A percentile compares a stretch with the other conserved stretches of the same genome.
These are phyloP conservation scores for Caenorhabditis sulstoni DNA, from an alignment of 2,888 invertebrate genomes.

Conservation along the genomic window DNA sequence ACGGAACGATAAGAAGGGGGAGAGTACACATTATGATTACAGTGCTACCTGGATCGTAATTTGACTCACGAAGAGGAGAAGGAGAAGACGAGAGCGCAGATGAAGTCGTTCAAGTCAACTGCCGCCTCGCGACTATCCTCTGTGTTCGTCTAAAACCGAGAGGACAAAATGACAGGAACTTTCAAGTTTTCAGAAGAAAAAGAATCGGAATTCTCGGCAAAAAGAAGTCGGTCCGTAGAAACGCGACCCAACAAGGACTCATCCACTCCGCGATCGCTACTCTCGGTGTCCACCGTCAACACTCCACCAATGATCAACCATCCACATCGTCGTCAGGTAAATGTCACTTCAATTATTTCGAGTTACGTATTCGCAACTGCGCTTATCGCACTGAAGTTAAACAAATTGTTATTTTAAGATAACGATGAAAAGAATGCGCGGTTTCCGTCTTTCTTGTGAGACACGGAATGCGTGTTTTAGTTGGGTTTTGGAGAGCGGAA, in stretches of 20 bases:
- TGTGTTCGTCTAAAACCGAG: constrained; percentile 28
- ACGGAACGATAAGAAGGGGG: constrained; percentile 14
- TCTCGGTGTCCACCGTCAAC: constrained; percentile 58
- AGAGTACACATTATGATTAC: constrained; percentile 29
- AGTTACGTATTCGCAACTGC: constrained; percentile 44
- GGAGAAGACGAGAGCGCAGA: constrained; percentile 60
- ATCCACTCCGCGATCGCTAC: constrained; percentile 67
- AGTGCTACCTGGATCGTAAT: constrained; percentile 76
- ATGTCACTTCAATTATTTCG: constrained; percentile 45
- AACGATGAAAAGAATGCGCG: constrained; percentile 25
- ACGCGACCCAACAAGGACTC: constrained; percentile 65
- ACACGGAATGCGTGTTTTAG: neutral
- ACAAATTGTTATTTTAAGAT: constrained; percentile 56
- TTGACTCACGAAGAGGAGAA: constrained; percentile 72
- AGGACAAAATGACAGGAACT: too few species aligned
- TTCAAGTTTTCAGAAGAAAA: constrained; percentile 60
- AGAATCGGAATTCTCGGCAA: constrained; percentile 51
- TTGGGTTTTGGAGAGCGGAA: neutral
- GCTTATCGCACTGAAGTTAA: constrained; percentile 28
- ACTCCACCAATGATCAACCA: constrained; percentile 52
- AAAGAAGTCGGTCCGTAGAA: constrained; percentile 50
- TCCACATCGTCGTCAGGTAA: constrained; percentile 40
- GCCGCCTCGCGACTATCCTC: constrained; percentile 53
- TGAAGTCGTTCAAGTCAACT: constrained; percentile 55
- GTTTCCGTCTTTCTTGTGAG: constrained; percentile 10